phyloP scores from a whole-genome alignment of 2,797 vertebrate species.

The Lepidocolaptes lacrymiger region DNA sequence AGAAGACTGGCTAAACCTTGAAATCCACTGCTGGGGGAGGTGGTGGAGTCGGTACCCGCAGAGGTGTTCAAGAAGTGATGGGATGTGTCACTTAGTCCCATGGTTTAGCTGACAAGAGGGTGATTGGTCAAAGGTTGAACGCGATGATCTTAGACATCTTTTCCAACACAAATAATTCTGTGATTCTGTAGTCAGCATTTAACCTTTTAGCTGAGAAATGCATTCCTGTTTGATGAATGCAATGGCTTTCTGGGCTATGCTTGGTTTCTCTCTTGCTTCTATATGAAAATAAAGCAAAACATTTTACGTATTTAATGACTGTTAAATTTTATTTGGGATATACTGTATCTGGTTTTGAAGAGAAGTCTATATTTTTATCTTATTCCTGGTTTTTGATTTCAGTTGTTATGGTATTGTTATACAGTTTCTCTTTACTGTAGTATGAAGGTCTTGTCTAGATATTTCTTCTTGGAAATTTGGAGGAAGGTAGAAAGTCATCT shows the following conservation, averaged over 20 bases:
- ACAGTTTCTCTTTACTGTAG: background rate
- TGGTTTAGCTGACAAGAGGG: background rate
- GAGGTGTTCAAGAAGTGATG: background rate
- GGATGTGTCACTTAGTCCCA: background rate
- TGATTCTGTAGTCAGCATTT: background rate
- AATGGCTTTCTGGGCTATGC: background rate
- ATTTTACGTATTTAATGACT: background rate
- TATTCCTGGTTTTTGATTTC: background rate
- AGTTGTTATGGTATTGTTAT: background rate
- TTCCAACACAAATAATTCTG: background rate
- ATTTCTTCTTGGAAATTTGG: background rate
- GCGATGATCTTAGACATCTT: background rate
- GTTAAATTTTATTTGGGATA: background rate
- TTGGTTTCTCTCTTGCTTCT: background rate
- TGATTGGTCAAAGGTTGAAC: background rate
- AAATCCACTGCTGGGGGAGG: background rate
- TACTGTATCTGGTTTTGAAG: background rate
- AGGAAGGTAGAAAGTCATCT: background rate
- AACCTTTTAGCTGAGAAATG: background rate
- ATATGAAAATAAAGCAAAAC: background rate
- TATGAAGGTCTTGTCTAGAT: background rate
- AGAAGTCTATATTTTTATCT: background rate
- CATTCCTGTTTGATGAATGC: background rate
- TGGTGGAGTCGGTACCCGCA: background rate
- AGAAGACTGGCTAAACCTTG: background rate